Conservation (phyloP, 2,113 vertebrate genomes). For the Oreotrochilus melanogaster region DNA sequence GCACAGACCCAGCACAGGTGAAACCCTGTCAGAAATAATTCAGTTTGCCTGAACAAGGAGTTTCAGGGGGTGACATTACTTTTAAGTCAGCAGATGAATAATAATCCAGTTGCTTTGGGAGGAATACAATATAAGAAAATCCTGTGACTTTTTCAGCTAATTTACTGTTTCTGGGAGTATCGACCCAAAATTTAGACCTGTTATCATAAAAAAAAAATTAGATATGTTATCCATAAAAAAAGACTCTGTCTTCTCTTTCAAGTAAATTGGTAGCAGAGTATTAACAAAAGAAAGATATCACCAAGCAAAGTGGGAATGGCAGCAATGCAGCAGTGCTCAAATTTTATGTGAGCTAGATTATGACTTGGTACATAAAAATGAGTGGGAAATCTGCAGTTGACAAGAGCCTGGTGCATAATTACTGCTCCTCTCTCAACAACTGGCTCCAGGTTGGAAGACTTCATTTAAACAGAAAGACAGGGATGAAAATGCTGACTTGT, state of each 20-base stretch:
- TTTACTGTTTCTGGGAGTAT: constrained; percentile 2
- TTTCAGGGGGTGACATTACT: constrained; percentile 53
- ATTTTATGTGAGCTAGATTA: constrained; percentile 75
- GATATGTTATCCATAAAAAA: constrained; percentile 23
- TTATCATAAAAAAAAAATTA: constrained; percentile 24
- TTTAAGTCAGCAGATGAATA: constrained; percentile 61
- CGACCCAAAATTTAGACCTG: constrained; percentile 11
- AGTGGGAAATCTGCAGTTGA: constrained; percentile 55
- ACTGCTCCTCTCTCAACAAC: constrained; percentile 50
- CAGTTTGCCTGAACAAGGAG: constrained; percentile 53
- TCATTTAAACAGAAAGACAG: constrained; percentile 65
- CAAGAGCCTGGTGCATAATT: constrained; percentile 64
- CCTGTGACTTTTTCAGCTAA: constrained; percentile 18
- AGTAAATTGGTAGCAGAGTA: constrained; percentile 53
- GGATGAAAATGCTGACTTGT: constrained; percentile 66
- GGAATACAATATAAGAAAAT: constrained; percentile 6
- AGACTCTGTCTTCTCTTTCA: constrained; percentile 41
- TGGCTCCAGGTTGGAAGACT: constrained; percentile 49
- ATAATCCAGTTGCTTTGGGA: constrained; percentile 44
- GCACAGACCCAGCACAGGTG: background rate
- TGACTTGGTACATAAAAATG: constrained; percentile 71
- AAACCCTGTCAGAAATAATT: constrained; percentile 60
- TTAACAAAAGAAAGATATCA: constrained; percentile 28
- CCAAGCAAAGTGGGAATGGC: constrained; percentile 69
- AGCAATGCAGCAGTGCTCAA: constrained; percentile 69